phyloP scores from a whole-genome alignment of 2,888 invertebrate species.

The Biston stratarius region DNA sequence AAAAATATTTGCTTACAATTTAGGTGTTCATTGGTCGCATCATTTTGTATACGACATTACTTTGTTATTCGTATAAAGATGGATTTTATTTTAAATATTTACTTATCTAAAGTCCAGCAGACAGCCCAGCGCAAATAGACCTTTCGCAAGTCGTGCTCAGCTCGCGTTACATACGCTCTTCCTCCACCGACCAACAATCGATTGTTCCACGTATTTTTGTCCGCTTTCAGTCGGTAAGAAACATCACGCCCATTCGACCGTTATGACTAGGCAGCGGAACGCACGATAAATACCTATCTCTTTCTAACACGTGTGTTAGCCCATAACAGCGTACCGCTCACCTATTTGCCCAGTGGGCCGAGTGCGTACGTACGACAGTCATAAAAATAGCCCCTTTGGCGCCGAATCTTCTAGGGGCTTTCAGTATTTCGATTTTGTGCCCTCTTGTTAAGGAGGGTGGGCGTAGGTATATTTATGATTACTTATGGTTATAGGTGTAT shows the following conservation, averaged over 20 bases:
- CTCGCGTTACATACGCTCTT: conserved; percentile 70
- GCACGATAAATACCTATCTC: conserved; percentile 78
- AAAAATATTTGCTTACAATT: too few relatives aligned
- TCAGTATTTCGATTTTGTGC: conserved; percentile 81
- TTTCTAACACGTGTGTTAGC: conserved; percentile 76
- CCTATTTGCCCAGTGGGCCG: conserved; percentile 84
- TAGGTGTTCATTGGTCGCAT: too few relatives aligned
- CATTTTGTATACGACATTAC: too few relatives aligned
- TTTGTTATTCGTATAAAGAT: too few relatives aligned
- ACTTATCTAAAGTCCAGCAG: background rate
- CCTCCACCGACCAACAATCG: conserved; percentile 67
- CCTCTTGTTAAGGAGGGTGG: conserved; percentile 76
- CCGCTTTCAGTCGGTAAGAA: conserved; percentile 85
- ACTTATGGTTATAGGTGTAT: conserved; percentile 63
- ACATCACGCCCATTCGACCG: conserved; percentile 87
- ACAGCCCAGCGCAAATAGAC: background rate
- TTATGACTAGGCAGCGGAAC: conserved; percentile 84
- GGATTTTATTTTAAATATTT: too few relatives aligned
- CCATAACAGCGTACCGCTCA: conserved; percentile 71
- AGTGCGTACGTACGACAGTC: conserved; percentile 84
- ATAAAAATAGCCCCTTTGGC: conserved; percentile 86
- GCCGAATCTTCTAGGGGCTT: conserved; percentile 83
- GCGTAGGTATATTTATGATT: conserved; percentile 67
- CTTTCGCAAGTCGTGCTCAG: conserved; percentile 13
- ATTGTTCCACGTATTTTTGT: conserved; percentile 86